phyloP scores from a whole-genome alignment of 1,140 invertebrate genomes.

The Nixonia krombeini region DNA sequence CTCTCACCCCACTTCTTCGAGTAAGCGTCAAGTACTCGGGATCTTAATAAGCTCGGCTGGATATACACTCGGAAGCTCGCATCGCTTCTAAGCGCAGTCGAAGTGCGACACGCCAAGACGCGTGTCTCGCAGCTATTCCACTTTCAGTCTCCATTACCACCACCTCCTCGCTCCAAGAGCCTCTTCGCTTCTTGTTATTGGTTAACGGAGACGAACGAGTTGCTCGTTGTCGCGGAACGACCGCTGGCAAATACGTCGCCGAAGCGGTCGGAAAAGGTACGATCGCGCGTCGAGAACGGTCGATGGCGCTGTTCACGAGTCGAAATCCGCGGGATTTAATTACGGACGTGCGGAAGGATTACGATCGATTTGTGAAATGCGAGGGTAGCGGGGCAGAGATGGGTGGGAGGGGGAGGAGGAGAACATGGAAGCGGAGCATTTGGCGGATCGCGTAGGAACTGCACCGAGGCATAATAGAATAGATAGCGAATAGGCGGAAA shows the following conservation, averaged over 20 bases:
- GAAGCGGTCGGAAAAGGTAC: too few species aligned
- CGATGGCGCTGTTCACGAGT: too few species aligned
- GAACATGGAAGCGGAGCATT: constrained; percentile 8
- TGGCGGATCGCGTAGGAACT: constrained; percentile 47
- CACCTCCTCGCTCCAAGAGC: constrained; percentile 31
- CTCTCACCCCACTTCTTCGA: constrained; percentile 28
- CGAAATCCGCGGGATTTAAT: too few species aligned
- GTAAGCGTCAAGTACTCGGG: constrained; percentile 42
- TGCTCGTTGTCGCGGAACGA: constrained; percentile 31
- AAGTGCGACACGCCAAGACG: constrained; percentile 59
- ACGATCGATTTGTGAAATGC: not conserved
- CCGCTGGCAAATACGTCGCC: too few species aligned
- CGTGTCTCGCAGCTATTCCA: constrained; percentile 64
- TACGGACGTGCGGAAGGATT: too few species aligned
- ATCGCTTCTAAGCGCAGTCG: constrained; percentile 46
- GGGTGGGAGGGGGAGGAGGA: too few species aligned
- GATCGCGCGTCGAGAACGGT: too few species aligned
- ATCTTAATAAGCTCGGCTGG: constrained; percentile 56
- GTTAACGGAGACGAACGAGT: constrained; percentile 22
- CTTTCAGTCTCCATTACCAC: constrained; percentile 44
- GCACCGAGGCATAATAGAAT: constrained; percentile 64
- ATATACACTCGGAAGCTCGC: constrained; percentile 58
- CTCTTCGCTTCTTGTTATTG: constrained; percentile 39
- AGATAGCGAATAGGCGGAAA: constrained; percentile 61
- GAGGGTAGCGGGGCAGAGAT: constrained; percentile 17